A percentile compares a stretch with the other conserved stretches of the same genome.
These are phyloP conservation scores for Myripristis jacobus DNA, from an alignment of 2,797 vertebrate species.

Conservation along the genomic window DNA sequence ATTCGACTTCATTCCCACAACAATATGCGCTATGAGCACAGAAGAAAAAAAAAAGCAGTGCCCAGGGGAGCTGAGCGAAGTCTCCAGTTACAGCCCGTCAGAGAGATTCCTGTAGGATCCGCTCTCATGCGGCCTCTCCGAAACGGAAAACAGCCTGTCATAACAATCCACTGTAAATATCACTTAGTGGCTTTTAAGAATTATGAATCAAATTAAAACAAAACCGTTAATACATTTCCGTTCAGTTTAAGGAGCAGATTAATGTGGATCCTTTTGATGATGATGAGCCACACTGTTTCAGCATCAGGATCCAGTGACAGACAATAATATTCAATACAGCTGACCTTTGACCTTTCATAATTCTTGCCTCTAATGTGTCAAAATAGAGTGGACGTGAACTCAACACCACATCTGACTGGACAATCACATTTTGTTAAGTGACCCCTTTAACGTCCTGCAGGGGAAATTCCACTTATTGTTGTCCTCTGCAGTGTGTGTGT, in stretches of 20 bases:
- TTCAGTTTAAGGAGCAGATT: constrained; percentile 25
- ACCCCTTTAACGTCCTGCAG: not conserved
- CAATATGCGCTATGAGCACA: constrained; percentile 14
- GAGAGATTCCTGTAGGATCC: constrained; percentile 17
- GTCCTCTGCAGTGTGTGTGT: constrained; percentile 22
- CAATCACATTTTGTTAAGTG: not conserved
- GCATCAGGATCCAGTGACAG: constrained; percentile 48
- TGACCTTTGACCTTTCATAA: constrained; percentile 28
- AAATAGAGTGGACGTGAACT: not conserved
- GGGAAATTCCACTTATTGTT: constrained; percentile 10
- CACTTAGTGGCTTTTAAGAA: constrained; percentile 27
- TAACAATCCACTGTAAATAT: constrained; percentile 19
- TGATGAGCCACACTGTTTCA: constrained; percentile 36
- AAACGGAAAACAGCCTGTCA: constrained; percentile 4
- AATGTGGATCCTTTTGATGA: constrained; percentile 46
- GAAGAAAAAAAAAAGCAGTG: not conserved
- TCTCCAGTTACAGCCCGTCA: not conserved
- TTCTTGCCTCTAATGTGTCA: not conserved
- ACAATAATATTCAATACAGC: constrained; percentile 26
- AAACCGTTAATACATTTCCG: constrained; percentile 35
- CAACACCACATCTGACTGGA: not conserved
- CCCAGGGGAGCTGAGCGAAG: not conserved
- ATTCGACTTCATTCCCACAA: constrained; percentile 56
- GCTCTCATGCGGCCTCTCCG: not conserved
- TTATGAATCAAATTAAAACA: constrained; percentile 45